Base-by-base conservation (phyloP, 2,888 invertebrate species). In the Sinodicranocentrus sp. region DNA sequence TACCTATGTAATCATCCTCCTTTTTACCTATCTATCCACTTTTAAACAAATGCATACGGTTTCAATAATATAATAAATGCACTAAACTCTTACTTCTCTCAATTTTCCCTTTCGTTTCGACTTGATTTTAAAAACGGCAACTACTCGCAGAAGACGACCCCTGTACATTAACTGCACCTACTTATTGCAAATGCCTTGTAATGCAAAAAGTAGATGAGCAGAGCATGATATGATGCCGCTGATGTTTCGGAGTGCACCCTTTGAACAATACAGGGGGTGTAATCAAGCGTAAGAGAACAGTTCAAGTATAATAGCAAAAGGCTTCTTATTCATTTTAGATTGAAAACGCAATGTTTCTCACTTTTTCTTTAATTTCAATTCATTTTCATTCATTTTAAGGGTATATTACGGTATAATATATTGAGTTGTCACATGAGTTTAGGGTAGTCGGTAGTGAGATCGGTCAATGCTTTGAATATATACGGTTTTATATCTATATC, bases 351-450 rank as follows among this genome's bases (percentile, higher is more conserved):
- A 15, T 15, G 48, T 48, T 48, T 48, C 15, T n/a, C 5, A 48
- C 48, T 48, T 73, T 61, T 73, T 73, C 26, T 59, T 61, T 61
- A 61, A 23, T 44, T 25, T 73, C 72, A 61, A 59, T 33, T 72
- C 25, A 33, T 33, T 71, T 71, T 25, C 15, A 23, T 52, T 70
- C 17, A 52, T 8, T 48, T n/a, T 48, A 15, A 6, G 10, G 5
- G 5, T 33, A 33, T 10, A 33, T 33, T 33, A 33, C 33, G 26
- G n/a, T 25, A 44, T 43, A n/a, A 48, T 15, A 67, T 67, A 23
- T 33, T 15, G 25, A n/a, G n/a, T n/a, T n/a, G 3, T 48, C 48
- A 48, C 48, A n/a, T 15, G 43, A n/a, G n/a, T n/a, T n/a, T n/a
- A n/a, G n/a, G n/a, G n/a, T n/a, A n/a, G n/a, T n/a, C n/a, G n/a